A percentile compares a stretch with the other conserved stretches of the same genome.
phyloP scores from a whole-genome alignment of 2,113 vertebrate genomes.

The Helogale parvula region DNA sequence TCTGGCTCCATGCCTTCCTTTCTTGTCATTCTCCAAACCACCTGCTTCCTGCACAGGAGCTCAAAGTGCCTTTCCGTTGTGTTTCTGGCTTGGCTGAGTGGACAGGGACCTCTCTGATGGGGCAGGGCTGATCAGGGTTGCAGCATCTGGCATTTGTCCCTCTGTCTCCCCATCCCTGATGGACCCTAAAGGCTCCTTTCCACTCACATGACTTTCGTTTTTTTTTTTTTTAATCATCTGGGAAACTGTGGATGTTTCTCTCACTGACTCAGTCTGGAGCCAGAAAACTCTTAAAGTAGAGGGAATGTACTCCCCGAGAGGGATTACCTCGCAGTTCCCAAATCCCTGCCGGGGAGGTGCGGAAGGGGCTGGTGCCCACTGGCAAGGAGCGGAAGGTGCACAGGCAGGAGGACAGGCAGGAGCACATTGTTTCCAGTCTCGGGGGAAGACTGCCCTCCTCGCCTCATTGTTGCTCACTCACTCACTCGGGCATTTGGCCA shows the following conservation, averaged over 20 bases:
- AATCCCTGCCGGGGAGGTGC: background rate
- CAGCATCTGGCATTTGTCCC: background rate
- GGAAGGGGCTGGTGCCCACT: background rate
- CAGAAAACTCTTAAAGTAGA: background rate
- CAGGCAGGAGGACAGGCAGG: too few species aligned
- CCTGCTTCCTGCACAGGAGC: background rate
- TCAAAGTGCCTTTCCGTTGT: background rate
- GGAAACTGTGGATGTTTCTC: background rate
- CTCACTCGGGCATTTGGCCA: background rate
- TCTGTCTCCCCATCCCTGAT: rapidly evolving
- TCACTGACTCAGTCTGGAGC: background rate
- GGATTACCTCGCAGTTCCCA: too few species aligned
- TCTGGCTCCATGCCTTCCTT: rapidly evolving
- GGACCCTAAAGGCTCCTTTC: background rate
- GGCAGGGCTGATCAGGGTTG: background rate
- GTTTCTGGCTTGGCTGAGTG: background rate
- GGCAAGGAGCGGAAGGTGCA: background rate
- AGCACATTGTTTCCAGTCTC: rapidly evolving
- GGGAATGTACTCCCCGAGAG: rapidly evolving
- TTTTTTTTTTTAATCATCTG: background rate
- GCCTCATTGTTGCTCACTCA: rapidly evolving
- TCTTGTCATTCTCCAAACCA: background rate
- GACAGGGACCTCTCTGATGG: background rate
- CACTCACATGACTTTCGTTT: background rate
- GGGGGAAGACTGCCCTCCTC: rapidly evolving